Evolutionary conservation across 2,888 invertebrate species (phyloP).

Genomic region (Melinaea menophilus): DNA sequence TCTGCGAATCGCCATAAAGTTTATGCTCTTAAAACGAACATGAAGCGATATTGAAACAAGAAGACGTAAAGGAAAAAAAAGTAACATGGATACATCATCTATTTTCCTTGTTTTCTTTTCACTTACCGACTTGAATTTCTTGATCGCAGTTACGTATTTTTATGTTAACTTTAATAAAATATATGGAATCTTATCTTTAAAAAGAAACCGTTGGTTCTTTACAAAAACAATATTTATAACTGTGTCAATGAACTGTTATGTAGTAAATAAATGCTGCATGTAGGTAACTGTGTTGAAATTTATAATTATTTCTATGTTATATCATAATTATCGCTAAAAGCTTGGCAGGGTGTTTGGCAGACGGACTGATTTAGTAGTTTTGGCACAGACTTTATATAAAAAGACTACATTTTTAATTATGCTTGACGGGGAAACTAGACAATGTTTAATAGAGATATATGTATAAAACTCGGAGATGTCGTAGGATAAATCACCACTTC

Average conservation of each 20-base stretch:
- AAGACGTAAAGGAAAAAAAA: constrained; percentile 2
- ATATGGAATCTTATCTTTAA: neutral
- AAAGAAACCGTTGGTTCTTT: neutral
- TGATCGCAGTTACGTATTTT: constrained; percentile 1
- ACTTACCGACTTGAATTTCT: constrained; percentile 4
- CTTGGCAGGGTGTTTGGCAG: constrained; percentile 8
- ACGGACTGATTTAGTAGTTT: neutral
- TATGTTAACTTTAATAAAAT: neutral
- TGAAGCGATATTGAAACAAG: constrained; percentile 18
- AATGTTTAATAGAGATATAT: no score
- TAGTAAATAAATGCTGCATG: neutral
- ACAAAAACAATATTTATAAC: neutral
- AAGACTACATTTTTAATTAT: constrained; percentile 4
- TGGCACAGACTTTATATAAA: constrained; percentile 3
- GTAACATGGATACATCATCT: constrained; percentile 7
- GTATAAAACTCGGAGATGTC: no score
- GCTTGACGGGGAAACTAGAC: neutral
- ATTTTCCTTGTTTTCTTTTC: constrained; percentile 6
- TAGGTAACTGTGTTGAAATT: neutral
- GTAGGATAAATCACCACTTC: no score
- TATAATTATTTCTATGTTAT: constrained; percentile 5
- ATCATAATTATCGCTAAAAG: constrained; percentile 6
- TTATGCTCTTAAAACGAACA: constrained; percentile 19
- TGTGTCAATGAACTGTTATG: neutral
- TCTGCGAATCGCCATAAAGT: constrained; percentile 22